A percentile compares a stretch with the other conserved stretches of the same genome.
phyloP scores from a whole-genome alignment of 1,140 invertebrate species.

The Augochlora pura region DNA sequence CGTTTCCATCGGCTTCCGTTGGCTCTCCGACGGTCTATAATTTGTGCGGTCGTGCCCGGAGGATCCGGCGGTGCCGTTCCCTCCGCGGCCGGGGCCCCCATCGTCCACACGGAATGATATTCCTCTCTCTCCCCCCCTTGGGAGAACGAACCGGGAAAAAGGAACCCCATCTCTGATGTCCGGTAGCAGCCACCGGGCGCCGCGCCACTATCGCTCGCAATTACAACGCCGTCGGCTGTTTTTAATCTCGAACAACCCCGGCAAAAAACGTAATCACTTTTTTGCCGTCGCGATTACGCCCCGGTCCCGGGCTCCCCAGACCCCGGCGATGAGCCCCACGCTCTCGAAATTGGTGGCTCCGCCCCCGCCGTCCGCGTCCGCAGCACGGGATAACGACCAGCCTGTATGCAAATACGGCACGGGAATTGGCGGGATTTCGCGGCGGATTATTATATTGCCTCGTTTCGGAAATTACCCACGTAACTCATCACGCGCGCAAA shows the following conservation, averaged over 20 bases:
- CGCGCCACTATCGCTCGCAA: constrained; percentile 63
- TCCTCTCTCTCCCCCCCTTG: constrained; percentile 48
- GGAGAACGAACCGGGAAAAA: constrained; percentile 39
- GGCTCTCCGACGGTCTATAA: constrained; percentile 67
- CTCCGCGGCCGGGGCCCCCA: constrained; percentile 38
- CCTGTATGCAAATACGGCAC: constrained; percentile 54
- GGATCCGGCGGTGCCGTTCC: constrained; percentile 58
- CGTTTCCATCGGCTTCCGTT: constrained; percentile 59
- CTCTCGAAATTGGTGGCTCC: constrained; percentile 54
- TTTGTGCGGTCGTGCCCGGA: constrained; percentile 72
- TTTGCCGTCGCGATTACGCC: constrained; percentile 60
- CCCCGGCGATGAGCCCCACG: constrained; percentile 8
- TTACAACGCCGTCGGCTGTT: constrained; percentile 63
- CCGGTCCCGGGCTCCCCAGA: background rate
- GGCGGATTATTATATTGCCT: constrained; percentile 50
- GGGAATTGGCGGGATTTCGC: constrained; percentile 44
- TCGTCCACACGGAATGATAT: constrained; percentile 69
- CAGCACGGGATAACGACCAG: constrained; percentile 49
- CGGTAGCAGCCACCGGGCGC: constrained; percentile 51
- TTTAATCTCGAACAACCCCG: constrained; percentile 65
- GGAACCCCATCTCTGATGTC: constrained; percentile 33
- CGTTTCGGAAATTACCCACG: constrained; percentile 34
- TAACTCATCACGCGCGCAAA: constrained; percentile 1
- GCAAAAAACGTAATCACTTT: constrained; percentile 70
- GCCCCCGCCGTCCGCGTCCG: constrained; percentile 49